Percentiles rank a stretch among this genome's conserved stretches.
Conservation (phyloP, 2,888 invertebrate genomes). For the Psylliodes chrysocephalus region DNA sequence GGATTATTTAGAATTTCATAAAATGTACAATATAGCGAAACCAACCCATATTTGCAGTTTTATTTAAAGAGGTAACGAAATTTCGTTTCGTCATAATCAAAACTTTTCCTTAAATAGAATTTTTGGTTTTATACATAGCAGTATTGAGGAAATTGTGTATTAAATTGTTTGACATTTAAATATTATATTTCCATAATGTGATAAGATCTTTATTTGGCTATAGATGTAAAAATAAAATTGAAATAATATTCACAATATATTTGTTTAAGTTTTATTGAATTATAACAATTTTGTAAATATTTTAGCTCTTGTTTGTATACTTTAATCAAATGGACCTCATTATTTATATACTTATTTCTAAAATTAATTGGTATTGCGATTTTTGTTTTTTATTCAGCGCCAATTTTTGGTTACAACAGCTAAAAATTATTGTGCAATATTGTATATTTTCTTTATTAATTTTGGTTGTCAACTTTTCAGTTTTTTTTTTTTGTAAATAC, state of each 20-base stretch:
- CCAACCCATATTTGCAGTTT: too few species aligned
- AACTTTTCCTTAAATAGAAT: too few species aligned
- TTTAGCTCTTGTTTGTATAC: background rate
- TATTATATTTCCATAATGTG: background rate
- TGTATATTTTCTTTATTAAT: slow-evolving; percentile 11
- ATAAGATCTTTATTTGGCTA: background rate
- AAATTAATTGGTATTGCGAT: background rate
- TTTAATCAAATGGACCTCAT: slow-evolving; percentile 9
- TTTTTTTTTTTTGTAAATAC: slow-evolving; percentile 14
- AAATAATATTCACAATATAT: background rate
- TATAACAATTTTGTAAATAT: slow-evolving; percentile 7
- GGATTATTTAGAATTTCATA: too few species aligned
- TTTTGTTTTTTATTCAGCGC: background rate
- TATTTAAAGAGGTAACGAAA: too few species aligned
- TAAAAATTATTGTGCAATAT: slow-evolving; percentile 21
- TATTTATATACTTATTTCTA: slow-evolving; percentile 3
- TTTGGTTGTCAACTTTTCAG: background rate
- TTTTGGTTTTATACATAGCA: too few species aligned
- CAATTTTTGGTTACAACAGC: slow-evolving; percentile 4
- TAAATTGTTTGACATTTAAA: too few species aligned
- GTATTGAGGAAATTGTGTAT: too few species aligned
- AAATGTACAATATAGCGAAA: too few species aligned
- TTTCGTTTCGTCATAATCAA: too few species aligned
- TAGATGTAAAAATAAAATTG: background rate
- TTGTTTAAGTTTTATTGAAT: background rate